Conservation (phyloP, 2,888 invertebrate species). For the Hemaris fuciformis region DNA sequence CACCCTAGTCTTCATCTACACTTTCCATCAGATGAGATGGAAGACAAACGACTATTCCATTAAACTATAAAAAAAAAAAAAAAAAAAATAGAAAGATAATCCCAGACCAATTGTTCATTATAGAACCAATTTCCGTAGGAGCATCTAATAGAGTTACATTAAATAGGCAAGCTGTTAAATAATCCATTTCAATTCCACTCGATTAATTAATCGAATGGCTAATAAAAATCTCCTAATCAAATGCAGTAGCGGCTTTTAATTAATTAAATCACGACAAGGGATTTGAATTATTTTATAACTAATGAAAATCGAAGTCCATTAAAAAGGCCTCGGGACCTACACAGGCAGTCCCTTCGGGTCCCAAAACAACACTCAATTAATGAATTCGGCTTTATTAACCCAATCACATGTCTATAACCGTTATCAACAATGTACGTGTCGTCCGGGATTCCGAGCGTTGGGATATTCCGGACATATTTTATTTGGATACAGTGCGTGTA, state of each 20-base stretch:
- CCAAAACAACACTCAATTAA: constrained; percentile 1
- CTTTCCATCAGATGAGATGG: too few relatives aligned
- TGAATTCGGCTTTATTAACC: background rate
- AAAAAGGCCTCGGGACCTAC: background rate
- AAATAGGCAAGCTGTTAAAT: too few relatives aligned
- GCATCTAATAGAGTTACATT: too few relatives aligned
- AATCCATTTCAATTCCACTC: background rate
- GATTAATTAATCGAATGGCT: too few relatives aligned
- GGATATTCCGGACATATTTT: constrained; percentile 3
- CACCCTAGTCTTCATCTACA: too few relatives aligned
- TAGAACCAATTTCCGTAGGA: too few relatives aligned
- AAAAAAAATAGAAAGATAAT: too few relatives aligned
- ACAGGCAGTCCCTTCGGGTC: background rate
- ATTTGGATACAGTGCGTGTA: background rate
- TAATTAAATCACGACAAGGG: background rate
- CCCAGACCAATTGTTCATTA: too few relatives aligned
- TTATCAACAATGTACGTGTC: background rate
- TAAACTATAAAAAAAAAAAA: too few relatives aligned
- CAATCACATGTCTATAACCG: background rate
- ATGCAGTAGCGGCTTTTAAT: too few relatives aligned
- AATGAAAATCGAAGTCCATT: background rate
- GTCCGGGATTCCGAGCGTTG: background rate
- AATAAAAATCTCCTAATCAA: too few relatives aligned
- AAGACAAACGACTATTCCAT: too few relatives aligned
- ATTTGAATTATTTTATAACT: background rate